Evolutionary conservation across 2,888 invertebrate genomes (phyloP).

Genomic region (Cerceris rybyensis): DNA sequence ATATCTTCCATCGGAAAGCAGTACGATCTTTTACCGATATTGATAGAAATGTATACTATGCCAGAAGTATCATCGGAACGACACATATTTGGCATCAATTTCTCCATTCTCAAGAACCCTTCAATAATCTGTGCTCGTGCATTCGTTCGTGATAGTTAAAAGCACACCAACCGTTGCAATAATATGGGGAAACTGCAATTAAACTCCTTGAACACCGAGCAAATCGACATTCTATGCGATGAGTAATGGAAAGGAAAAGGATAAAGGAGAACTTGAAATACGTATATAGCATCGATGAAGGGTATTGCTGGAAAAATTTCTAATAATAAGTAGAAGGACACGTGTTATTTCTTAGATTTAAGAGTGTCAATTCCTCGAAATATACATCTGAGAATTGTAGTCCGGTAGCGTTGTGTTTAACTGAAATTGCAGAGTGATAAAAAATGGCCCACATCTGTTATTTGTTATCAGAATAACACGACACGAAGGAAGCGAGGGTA

Average conservation of each 20-base stretch:
- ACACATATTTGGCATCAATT: constrained; percentile 59
- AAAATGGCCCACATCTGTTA: constrained; percentile 46
- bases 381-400: not conserved
- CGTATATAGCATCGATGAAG: too few relatives aligned
- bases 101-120: constrained; percentile 51
- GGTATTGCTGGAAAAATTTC: too few relatives aligned
- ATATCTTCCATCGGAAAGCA: constrained; percentile 34
- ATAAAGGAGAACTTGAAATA: too few relatives aligned
- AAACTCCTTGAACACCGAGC: too few relatives aligned
- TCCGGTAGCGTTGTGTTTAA: constrained; percentile 17
- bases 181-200: constrained; percentile 21
- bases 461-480: constrained; percentile 35
- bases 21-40: constrained; percentile 8
- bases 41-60: constrained; percentile 18
- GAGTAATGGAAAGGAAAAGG: too few relatives aligned
- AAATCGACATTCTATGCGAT: too few relatives aligned
- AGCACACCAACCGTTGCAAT: constrained; percentile 35
- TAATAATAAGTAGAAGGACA: too few relatives aligned
- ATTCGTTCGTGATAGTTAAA: constrained; percentile 31
- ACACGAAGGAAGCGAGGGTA: constrained; percentile 25
- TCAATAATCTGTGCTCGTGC: constrained; percentile 32
- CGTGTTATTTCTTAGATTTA: too few relatives aligned
- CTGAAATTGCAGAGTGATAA: constrained; percentile 8
- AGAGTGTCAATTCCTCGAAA: too few relatives aligned
- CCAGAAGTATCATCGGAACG: constrained; percentile 36